Evolutionary conservation across 2,888 invertebrate species (phyloP), one percentile per base, ranked within the genome.

Genomic region (Graphium colonna): DNA sequence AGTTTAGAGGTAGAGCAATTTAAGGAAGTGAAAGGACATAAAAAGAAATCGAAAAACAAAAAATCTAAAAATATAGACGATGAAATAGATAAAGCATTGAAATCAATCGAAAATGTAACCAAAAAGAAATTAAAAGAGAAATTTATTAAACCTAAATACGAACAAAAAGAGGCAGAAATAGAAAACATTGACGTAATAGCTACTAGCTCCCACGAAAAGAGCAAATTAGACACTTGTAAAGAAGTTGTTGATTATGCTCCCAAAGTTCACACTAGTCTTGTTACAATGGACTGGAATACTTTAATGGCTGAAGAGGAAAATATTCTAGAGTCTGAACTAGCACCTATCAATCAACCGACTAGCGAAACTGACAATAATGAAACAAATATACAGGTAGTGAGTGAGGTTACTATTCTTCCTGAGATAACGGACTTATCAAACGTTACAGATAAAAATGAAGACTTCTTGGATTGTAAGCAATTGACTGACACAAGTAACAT

Each of bases 271-370:
- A 42, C 68, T 58, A 68, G 63, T 51, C 43, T 75, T 33, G 69
- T 77, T 41, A 75, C 78, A 18, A 67, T 84, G 56, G 85, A 89
- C 60, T 89, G 88, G 88, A 88, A 87, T 59, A 71, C 77, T 31
- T 68, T 89, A 60, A 75, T 88, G 60, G 82, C 78, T 57, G 86
- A 84, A 67, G 83, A 89, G 67, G 82, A 85, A 68, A 69, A 64
- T 31, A 58, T 73, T 53, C 54, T 71, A 9, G 71, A 77, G 46
- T 68, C 71, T 1, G 59, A 65, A 38, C 58, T 72, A 44, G 74
- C 80, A 60, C 67, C 73, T 49, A 68, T 77, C 21, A 60, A 42
- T 39, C 62, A 76, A 58, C 60, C 68, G 9, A 64, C 3, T 28
- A 15, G 13, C 10, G 26, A 47, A 8, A 52, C 9, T 33, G 44